Conservation (phyloP, 1,140 invertebrate genomes). For the Samia ricini region DNA sequence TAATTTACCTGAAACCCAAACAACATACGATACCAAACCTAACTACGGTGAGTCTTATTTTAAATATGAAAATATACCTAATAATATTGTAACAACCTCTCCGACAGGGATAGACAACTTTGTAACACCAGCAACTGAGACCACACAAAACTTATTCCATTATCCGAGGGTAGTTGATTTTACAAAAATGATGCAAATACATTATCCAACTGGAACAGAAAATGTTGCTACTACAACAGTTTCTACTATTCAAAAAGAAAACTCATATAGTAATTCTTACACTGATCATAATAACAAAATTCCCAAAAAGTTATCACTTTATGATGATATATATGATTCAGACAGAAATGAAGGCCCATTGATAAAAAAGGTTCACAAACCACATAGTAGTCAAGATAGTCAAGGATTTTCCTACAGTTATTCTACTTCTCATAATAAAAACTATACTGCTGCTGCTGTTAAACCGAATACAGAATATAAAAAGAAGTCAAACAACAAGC, state of each 20-base stretch:
- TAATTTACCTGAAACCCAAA: slow-evolving; percentile 22
- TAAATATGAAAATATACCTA: slow-evolving; percentile 25
- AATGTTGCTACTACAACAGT: slow-evolving; percentile 33
- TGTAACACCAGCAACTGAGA: slow-evolving; percentile 16
- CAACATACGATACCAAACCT: slow-evolving; percentile 25
- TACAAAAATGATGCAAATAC: slow-evolving; percentile 44
- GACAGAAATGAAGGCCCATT: slow-evolving; percentile 19
- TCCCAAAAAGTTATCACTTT: slow-evolving; percentile 20
- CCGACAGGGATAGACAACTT: slow-evolving; percentile 26
- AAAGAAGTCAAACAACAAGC: slow-evolving; percentile 49
- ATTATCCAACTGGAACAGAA: slow-evolving; percentile 47
- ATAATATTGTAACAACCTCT: slow-evolving; percentile 23
- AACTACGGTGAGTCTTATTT: slow-evolving; percentile 26
- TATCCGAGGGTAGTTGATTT: slow-evolving; percentile 64
- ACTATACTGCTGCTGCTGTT: slow-evolving; percentile 23
- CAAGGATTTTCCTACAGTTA: slow-evolving; percentile 26
- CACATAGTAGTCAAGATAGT: slow-evolving; percentile 22
- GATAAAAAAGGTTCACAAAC: slow-evolving; percentile 26
- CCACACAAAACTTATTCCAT: slow-evolving; percentile 33
- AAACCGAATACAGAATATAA: slow-evolving; percentile 43
- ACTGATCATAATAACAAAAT: slow-evolving; percentile 9
- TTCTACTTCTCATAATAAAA: slow-evolving; percentile 22
- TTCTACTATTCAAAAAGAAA: slow-evolving; percentile 19
- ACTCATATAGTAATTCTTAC: slow-evolving; percentile 13
- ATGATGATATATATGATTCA: not conserved